Percentiles rank a stretch among this genome's conserved stretches.
Evolutionary conservation across 2,888 invertebrate genomes (phyloP).

Genomic region (Emmelina monodactyla): DNA sequence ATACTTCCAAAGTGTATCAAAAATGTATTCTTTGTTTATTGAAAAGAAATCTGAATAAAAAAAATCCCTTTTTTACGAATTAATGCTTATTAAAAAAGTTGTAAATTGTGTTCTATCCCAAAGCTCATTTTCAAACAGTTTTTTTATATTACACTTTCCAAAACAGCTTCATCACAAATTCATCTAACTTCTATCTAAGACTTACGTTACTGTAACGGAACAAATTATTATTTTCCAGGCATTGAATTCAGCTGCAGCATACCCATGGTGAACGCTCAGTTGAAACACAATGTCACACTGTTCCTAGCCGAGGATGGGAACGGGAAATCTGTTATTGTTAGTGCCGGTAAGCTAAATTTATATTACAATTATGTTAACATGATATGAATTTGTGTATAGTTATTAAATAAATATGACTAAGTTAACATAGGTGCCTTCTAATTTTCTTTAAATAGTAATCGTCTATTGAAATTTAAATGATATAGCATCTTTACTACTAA

Average conservation of each 20-base stretch:
- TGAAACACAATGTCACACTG: slow-evolving; percentile 51
- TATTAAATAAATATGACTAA: no score
- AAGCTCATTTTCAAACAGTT: no score
- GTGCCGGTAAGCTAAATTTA: slow-evolving; percentile 48
- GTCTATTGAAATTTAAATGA: no score
- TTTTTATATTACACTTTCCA: no score
- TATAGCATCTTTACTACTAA: no score
- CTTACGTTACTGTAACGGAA: no score
- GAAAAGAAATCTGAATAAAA: neutral
- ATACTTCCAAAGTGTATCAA: neutral
- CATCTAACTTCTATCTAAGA: no score
- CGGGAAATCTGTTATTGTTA: slow-evolving; percentile 58
- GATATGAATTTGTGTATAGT: neutral
- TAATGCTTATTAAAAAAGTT: neutral
- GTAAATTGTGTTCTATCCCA: no score
- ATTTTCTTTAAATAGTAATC: no score
- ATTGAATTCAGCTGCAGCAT: slow-evolving; percentile 55
- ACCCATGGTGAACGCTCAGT: slow-evolving; percentile 35
- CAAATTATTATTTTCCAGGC: slow-evolving; percentile 25
- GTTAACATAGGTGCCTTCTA: no score
- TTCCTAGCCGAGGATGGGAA: slow-evolving; percentile 60
- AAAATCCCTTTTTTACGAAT: neutral
- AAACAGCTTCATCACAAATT: no score
- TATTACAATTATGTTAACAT: neutral
- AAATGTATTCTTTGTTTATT: neutral